Conservation (phyloP, 1,140 invertebrate genomes). For the Dufourea novaeangliae region DNA sequence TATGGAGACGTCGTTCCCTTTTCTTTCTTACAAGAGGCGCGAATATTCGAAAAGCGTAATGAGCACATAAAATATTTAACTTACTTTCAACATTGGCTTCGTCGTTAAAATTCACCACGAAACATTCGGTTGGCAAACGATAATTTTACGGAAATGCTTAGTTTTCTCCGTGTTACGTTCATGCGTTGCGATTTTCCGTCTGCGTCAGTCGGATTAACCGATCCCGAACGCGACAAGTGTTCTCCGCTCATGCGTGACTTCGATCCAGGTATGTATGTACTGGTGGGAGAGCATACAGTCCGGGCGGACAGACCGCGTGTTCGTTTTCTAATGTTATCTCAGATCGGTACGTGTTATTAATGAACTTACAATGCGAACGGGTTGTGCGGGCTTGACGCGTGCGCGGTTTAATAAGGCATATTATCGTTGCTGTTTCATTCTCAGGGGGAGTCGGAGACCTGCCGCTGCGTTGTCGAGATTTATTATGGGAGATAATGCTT, state of each 20-base stretch:
- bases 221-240: slow-evolving; percentile 24
- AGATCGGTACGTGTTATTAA: slow-evolving; percentile 38
- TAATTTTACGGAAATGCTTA: slow-evolving; percentile 14
- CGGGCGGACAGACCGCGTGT: background rate
- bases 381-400: slow-evolving; percentile 12
- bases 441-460: background rate
- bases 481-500: slow-evolving; percentile 1
- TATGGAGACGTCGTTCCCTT: no score
- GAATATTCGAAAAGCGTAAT: no score
- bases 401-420: slow-evolving; percentile 33
- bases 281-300: no score
- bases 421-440: slow-evolving; percentile 23
- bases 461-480: slow-evolving; percentile 18
- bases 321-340: slow-evolving; percentile 31
- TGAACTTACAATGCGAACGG: slow-evolving; percentile 30
- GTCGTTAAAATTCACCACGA: slow-evolving; percentile 4
- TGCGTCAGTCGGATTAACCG: slow-evolving; percentile 2
- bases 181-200: background rate
- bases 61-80: no score
- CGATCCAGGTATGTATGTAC: background rate
- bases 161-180: no score
- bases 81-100: no score
- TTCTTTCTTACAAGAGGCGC: no score
- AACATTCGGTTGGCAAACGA: background rate
- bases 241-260: slow-evolving; percentile 34